Evolutionary conservation across 2,888 invertebrate genomes (phyloP), one percentile per base, ranked within the genome.

Genomic region (Dryocosmus kuriphilus): DNA sequence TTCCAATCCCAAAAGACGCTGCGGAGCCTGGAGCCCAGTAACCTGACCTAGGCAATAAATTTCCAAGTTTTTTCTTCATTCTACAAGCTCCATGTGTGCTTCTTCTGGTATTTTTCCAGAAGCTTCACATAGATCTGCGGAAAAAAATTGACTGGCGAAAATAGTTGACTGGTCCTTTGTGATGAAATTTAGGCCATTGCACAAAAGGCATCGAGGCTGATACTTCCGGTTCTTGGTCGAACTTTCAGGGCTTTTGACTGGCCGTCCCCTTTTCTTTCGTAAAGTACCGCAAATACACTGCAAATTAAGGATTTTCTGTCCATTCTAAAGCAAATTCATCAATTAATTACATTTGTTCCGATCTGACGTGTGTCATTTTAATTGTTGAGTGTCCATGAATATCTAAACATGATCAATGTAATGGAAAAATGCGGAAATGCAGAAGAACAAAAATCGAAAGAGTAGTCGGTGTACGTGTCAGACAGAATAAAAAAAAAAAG

Each of bases 241-340:
- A n/a, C n/a, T 63, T 71, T 74, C 22, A 41, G 61, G 41, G 19
- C 30, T 71, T 71, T 51, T 41, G 41, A 46, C 46, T 30, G 51
- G 30, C 30, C 30, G 51, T 51, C 30, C 51, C 38, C 65, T 32
- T 71, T 51, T 51, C 51, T 22, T 71, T 71, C 22, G n/a, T 51
- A 30, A 27, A 71, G 51, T 57, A 74, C 81, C 77, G 55, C 84
- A 78, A 77, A 76, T 77, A 79, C 79, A 88, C 88, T 87, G 83
- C 89, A 84, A 90, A 89, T 89, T 87, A 85, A 86, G 85, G 86
- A 84, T 85, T 88, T 89, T 89, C 88, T 85, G 81, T 51, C n/a
- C 51, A n/a, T 51, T 51, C n/a, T 51, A 9, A 22, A 51, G 51
- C 6, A 51, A n/a, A n/a, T 51, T n/a, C 51, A 22, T 22, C n/a